A percentile compares a stretch with the other conserved stretches of the same genome.
Conservation (phyloP, 2,797 vertebrate species). For the Semotilus atromaculatus region DNA sequence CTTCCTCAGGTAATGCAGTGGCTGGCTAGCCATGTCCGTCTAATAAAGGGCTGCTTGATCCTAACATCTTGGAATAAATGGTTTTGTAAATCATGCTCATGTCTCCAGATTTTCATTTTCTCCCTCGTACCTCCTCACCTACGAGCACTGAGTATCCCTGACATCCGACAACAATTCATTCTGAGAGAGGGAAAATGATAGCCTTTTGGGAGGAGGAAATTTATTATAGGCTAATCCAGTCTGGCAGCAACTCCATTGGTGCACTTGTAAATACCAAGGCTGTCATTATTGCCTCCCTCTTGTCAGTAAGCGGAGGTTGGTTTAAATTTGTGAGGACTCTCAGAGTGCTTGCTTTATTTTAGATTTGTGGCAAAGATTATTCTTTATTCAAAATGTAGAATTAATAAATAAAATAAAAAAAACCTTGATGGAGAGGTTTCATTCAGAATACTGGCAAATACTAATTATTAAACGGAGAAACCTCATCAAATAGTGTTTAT, state of each 20-base stretch:
- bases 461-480: background rate
- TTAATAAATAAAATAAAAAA: background rate
- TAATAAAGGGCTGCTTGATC: slow-evolving; percentile 60
- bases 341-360: background rate
- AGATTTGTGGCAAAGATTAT: background rate
- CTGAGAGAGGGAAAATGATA: slow-evolving; percentile 41
- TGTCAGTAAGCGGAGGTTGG: background rate
- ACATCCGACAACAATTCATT: slow-evolving; percentile 39
- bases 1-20: slow-evolving; percentile 46
- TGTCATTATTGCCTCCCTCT: slow-evolving; percentile 25
- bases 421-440: background rate
- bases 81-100: slow-evolving; percentile 55
- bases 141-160: slow-evolving; percentile 31
- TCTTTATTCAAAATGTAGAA: background rate
- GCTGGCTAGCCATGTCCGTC: slow-evolving; percentile 37
- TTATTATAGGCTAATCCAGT: slow-evolving; percentile 49
- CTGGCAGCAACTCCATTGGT: slow-evolving; percentile 22
- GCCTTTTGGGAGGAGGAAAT: slow-evolving; percentile 45
- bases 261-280: slow-evolving; percentile 45
- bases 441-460: background rate
- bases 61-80: slow-evolving; percentile 51
- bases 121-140: slow-evolving; percentile 33
- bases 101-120: slow-evolving; percentile 51
- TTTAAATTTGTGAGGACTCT: background rate
- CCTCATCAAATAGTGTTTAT: background rate